Evolutionary conservation across 1,140 invertebrate species (phyloP), one percentile per base, ranked within the genome.

Genomic region (Trichonephila inaurata): DNA sequence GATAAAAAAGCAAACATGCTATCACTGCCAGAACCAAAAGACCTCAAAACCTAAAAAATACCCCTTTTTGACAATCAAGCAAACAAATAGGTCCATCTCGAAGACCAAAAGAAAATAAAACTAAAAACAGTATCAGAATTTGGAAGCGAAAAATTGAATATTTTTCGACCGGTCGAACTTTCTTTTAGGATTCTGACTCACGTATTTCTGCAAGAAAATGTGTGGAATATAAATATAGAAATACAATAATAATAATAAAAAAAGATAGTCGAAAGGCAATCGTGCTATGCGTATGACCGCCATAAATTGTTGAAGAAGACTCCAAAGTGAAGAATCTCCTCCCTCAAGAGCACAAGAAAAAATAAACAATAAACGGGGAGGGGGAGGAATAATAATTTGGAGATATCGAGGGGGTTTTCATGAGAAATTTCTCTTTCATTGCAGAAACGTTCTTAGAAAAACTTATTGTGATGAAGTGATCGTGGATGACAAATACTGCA

Each of bases 141-240:
- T 81, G 90, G 82, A 83, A 92, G 90, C 90, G 90, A 92, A 87
- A 92, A 92, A 92, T 86, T 66, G 91, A 92, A 92, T 92, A 92
- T 92, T 92, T 92, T 87, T 92, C 83, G 61, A 92, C 82, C 83
- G 77, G 90, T 92, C 90, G 90, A 92, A 92, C 81, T 62, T 60
- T 40, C 44, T 61, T 87, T 92, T 92, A 87, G 66, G 62, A 92
- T 92, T 87, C 83, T 83, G 60, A 61, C 83, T 87, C 91, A 92
- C 91, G 91, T 92, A 69, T 87, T 92, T 77, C 83, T 66, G 19
- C 60, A 72, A n/a, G 51, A 86, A 92, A 87, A 87, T 61, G 91
- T 28, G 7, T 66, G 91, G 91, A 77, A 87, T 87, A 86, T 72
- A 92, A 87, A 92, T 92, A 69, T 58, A 92, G 51, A 51, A 51